phyloP scores from a whole-genome alignment of 2,113 vertebrate species.

The Orycteropus afer region DNA sequence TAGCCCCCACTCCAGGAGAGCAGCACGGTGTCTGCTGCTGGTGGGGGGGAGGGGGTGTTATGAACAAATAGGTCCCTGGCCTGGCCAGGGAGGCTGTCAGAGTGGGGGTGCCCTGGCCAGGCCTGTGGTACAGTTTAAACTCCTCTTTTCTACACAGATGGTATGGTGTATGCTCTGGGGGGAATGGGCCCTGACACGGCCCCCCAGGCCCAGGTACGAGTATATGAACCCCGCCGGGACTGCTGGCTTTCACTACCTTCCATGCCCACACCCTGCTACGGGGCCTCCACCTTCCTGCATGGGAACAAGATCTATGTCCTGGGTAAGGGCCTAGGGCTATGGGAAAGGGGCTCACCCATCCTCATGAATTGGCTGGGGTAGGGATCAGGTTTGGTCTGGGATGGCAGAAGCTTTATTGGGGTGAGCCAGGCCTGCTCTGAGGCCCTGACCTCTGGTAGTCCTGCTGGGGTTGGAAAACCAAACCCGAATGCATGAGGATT shows the following conservation, averaged over 20 bases:
- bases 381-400: not conserved
- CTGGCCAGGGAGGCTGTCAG: slow-evolving; percentile 5
- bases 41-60: not conserved
- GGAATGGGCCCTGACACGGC: slow-evolving; percentile 96
- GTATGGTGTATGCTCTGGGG: slow-evolving; percentile 93
- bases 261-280: slow-evolving; percentile 98
- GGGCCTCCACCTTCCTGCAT: slow-evolving; percentile 92
- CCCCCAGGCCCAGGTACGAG: slow-evolving; percentile 94
- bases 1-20: not conserved
- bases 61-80: not conserved
- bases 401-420: not conserved
- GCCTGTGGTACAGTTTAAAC: not conserved
- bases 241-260: slow-evolving; percentile 93
- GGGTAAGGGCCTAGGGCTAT: slow-evolving; percentile 84
- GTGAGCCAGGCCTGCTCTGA: not conserved
- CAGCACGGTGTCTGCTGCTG: not conserved
- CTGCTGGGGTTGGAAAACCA: slow-evolving; percentile 2
- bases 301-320: slow-evolving; percentile 95
- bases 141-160: slow-evolving; percentile 88
- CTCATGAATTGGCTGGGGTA: not conserved
- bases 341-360: not conserved
- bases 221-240: slow-evolving; percentile 93
- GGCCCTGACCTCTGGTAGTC: not conserved
- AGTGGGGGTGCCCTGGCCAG: slow-evolving; percentile 5
- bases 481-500: not conserved